phyloP scores from a whole-genome alignment of 1,140 invertebrate species.

The Pachyrhynchus sulphureomaculatus region DNA sequence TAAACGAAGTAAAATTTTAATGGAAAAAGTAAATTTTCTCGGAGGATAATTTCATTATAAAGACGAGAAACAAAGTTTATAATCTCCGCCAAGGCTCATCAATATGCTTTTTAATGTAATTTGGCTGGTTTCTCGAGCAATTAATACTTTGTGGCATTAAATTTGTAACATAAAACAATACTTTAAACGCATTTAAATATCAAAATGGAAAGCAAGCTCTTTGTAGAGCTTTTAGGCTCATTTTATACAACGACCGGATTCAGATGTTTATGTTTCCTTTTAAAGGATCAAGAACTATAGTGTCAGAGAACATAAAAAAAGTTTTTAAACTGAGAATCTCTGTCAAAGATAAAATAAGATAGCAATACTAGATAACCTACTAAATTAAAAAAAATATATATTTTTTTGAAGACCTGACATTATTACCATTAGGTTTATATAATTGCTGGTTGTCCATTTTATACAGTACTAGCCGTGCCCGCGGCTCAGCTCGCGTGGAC shows the following conservation, averaged over 20 bases:
- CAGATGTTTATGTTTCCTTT: no score
- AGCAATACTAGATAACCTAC: no score
- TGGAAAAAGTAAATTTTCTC: constrained; percentile 35
- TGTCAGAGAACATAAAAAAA: no score
- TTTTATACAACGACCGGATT: background rate
- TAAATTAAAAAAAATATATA: no score
- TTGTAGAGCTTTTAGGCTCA: constrained; percentile 35
- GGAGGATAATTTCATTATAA: constrained; percentile 32
- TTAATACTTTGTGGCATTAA: constrained; percentile 41
- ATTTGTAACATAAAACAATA: constrained; percentile 44
- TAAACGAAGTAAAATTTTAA: constrained; percentile 33
- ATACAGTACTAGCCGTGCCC: no score
- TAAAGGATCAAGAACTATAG: no score
- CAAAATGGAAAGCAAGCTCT: constrained; percentile 35
- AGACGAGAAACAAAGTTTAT: constrained; percentile 37
- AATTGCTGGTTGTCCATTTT: no score
- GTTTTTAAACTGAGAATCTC: no score
- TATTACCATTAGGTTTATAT: no score
- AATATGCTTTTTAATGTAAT: constrained; percentile 41
- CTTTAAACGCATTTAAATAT: constrained; percentile 42
- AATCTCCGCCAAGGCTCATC: constrained; percentile 35
- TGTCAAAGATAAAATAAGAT: no score
- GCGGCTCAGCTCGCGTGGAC: no score
- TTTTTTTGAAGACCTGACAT: no score
- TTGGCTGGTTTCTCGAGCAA: constrained; percentile 36